Base-by-base conservation (phyloP, 2,888 invertebrate species). In the Azorinus chamasolen region DNA sequence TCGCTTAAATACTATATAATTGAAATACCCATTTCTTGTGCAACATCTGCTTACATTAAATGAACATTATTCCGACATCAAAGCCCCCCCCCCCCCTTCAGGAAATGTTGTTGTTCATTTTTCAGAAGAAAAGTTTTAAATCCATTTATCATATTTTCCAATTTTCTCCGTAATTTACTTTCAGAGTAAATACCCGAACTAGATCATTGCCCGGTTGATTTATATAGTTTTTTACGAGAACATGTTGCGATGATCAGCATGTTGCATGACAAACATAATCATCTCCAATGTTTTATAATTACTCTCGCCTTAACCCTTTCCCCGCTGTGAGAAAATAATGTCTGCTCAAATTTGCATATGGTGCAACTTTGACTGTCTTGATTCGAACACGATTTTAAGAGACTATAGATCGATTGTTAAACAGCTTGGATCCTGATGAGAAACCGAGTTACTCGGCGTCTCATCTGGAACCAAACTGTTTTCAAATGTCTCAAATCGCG, bases 71-170 rank as follows among this genome's bases (percentile, higher is more conserved):
- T 27, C 32, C 22, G 22, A 64, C 54, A 55, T 64, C 55, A 54
- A 64, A 53, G 54, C 54, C 37, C 8, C 51, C 48, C 32, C 32
- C n/a, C n/a, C n/a, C n/a, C n/a, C n/a, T n/a, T n/a, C n/a, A n/a
- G n/a, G 12, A 43, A 63, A 41, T 53, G 25, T 51, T 41, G 63
- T 53, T 41, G 37, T 51, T 63, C n/a, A 39, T 41, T 63, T 63
- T 63, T 53, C n/a, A n/a, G n/a, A n/a, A n/a, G n/a, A 32, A 63
- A 51, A 63, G 53, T 63, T 63, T 55, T 57, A 64, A 74, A 74
- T 62, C 54, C 57, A 57, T 66, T 58, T 77, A 71, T 72, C 77
- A 77, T 72, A 77, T 63, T 62, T 65, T 62, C 63, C 77, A 77
- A 77, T 77, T 77, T 72, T 66, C 58, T 51, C 51, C 51, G 63